Conservation (phyloP, 2,113 vertebrate species). For the Phyllopteryx taeniolatus region DNA sequence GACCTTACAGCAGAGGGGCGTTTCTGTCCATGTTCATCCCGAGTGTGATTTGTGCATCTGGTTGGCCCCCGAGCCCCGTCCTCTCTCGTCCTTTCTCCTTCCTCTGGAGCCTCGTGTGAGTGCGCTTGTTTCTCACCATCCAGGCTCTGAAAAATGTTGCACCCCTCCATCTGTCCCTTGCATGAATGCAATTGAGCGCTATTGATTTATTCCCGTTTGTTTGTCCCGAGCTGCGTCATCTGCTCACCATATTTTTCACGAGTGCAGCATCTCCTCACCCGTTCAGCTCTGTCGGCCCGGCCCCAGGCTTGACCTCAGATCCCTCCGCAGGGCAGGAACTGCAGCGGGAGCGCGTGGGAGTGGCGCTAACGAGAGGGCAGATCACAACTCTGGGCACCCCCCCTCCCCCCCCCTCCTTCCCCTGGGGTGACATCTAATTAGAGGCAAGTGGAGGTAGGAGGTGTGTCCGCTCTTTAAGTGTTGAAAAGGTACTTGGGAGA, state of each 20-base stretch:
- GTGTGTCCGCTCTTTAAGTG: conserved; percentile 26
- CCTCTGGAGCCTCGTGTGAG: conserved; percentile 34
- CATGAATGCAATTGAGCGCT: conserved; percentile 49
- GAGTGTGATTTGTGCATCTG: conserved; percentile 58
- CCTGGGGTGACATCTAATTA: conserved; percentile 47
- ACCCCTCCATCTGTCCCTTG: conserved; percentile 36
- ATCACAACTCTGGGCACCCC: conserved; percentile 20
- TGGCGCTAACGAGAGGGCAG: conserved; percentile 51
- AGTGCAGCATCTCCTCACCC: conserved; percentile 11
- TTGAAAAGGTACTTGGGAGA: conserved; percentile 22
- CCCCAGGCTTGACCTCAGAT: conserved; percentile 56
- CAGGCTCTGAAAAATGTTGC: conserved; percentile 46
- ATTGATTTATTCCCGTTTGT: conserved; percentile 59
- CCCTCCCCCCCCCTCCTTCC: not conserved
- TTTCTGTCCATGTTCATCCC: conserved; percentile 37
- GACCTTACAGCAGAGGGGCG: conserved; percentile 54
- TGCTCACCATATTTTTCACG: conserved; percentile 63
- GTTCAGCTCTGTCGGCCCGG: conserved; percentile 32
- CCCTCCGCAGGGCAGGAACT: conserved; percentile 32
- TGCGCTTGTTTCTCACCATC: conserved; percentile 48
- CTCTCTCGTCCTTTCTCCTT: conserved; percentile 2
- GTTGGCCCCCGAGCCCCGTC: conserved; percentile 16
- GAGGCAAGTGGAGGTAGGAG: conserved; percentile 44
- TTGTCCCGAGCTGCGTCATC: conserved; percentile 61
- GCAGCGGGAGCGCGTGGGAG: conserved; percentile 40